Conservation (phyloP, 1,140 invertebrate species). For the Ips typographus region DNA sequence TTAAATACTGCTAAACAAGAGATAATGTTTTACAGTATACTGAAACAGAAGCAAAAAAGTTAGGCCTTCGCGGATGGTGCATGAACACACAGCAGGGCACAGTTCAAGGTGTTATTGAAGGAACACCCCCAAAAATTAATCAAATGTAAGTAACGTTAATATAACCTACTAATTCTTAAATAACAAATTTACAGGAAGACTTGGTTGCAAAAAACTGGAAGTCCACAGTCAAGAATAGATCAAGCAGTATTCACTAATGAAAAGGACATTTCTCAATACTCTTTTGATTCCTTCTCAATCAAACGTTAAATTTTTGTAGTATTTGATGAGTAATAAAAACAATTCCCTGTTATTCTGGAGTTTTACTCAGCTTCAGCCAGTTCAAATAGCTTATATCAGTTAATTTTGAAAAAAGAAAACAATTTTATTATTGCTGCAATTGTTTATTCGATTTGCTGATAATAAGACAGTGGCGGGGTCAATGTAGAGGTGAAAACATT, state of each 20-base stretch:
- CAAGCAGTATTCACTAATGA: conserved; percentile 67
- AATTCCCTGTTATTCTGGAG: too few species aligned
- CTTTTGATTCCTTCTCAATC: conserved; percentile 54
- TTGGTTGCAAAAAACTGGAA: conserved; percentile 68
- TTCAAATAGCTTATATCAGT: too few species aligned
- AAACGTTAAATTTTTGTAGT: conserved; percentile 25
- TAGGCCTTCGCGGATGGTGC: conserved; percentile 73
- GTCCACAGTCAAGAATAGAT: conserved; percentile 67
- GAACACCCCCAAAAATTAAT: conserved; percentile 61
- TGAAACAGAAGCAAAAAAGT: conserved; percentile 63
- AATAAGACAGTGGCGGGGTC: neutral
- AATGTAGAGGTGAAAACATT: neutral
- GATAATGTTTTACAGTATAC: conserved; percentile 59
- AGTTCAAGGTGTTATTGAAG: conserved; percentile 71
- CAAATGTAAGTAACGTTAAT: conserved; percentile 60
- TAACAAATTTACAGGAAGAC: conserved; percentile 60
- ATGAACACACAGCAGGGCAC: conserved; percentile 73
- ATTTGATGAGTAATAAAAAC: too few species aligned
- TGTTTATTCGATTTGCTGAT: neutral
- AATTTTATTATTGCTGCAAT: neutral
- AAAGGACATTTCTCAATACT: conserved; percentile 54
- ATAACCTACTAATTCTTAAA: conserved; percentile 26
- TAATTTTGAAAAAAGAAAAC: too few species aligned
- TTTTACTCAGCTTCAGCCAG: too few species aligned
- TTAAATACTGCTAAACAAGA: neutral